phyloP scores from a whole-genome alignment of 2,113 vertebrate genomes.

The Callospermophilus lateralis region DNA sequence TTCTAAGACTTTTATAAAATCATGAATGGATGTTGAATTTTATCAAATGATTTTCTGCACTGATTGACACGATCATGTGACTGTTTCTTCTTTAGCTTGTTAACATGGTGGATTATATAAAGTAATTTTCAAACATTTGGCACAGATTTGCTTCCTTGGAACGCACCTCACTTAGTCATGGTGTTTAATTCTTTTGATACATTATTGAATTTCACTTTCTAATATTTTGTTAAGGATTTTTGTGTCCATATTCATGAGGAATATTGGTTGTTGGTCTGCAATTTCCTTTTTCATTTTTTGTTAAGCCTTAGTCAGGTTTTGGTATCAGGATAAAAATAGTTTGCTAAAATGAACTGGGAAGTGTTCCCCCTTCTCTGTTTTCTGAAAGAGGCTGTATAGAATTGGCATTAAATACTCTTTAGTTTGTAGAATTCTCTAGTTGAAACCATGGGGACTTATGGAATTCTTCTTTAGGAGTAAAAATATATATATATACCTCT shows the following conservation, averaged over 20 bases:
- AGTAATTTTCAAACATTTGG: slow-evolving; percentile 17
- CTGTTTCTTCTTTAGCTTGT: background rate
- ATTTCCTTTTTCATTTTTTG: background rate
- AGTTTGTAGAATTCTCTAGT: slow-evolving; percentile 6
- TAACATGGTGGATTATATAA: background rate
- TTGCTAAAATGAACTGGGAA: slow-evolving; percentile 29
- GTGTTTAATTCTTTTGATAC: background rate
- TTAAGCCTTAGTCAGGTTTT: background rate
- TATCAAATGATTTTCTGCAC: background rate
- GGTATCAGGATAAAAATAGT: background rate
- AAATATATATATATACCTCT: too few relatives aligned
- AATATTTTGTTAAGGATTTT: background rate
- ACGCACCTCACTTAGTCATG: background rate
- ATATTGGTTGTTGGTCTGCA: background rate
- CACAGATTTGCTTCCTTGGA: background rate
- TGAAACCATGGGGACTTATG: background rate
- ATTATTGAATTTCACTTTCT: slow-evolving; percentile 43
- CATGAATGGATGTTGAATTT: background rate
- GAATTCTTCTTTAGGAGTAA: background rate
- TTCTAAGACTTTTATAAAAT: slow-evolving; percentile 10
- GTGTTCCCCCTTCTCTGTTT: background rate
- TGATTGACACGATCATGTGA: background rate
- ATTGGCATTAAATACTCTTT: slow-evolving; percentile 14
- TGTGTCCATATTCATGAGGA: background rate
- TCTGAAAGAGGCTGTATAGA: slow-evolving; percentile 20